phyloP scores from a whole-genome alignment of 2,888 invertebrate genomes.

The Physocephala rufipes region DNA sequence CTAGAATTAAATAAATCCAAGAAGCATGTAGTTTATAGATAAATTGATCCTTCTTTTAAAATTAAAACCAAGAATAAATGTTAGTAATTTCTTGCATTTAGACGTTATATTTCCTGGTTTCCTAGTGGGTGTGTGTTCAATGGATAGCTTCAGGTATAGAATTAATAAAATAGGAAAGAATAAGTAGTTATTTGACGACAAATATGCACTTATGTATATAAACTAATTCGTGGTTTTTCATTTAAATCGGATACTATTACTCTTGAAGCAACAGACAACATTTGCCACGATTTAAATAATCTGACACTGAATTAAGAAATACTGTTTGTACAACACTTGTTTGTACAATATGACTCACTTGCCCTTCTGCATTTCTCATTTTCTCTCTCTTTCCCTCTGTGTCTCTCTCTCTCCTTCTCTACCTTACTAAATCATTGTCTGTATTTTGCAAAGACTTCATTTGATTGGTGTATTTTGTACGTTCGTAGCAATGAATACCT shows the following conservation, averaged over 20 bases:
- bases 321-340: conserved; percentile 22
- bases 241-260: conserved; percentile 27
- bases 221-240: not conserved
- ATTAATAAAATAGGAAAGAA: too few relatives aligned
- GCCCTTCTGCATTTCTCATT: not conserved
- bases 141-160: too few relatives aligned
- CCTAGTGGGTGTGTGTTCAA: not conserved
- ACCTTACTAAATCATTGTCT: not conserved
- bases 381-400: not conserved
- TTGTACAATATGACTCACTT: not conserved
- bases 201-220: not conserved
- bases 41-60: too few relatives aligned
- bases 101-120: not conserved
- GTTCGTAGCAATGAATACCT: not conserved
- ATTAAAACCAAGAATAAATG: too few relatives aligned
- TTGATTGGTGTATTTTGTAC: not conserved
- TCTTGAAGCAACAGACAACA: conserved; percentile 28
- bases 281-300: conserved; percentile 34
- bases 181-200: too few relatives aligned
- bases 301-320: conserved; percentile 23
- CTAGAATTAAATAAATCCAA: too few relatives aligned
- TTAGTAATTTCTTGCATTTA: too few relatives aligned
- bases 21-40: too few relatives aligned
- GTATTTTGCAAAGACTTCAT: not conserved
- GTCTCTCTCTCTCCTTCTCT: not conserved